Conservation (phyloP, 2,888 invertebrate genomes). For the Notodonta ziczac region DNA sequence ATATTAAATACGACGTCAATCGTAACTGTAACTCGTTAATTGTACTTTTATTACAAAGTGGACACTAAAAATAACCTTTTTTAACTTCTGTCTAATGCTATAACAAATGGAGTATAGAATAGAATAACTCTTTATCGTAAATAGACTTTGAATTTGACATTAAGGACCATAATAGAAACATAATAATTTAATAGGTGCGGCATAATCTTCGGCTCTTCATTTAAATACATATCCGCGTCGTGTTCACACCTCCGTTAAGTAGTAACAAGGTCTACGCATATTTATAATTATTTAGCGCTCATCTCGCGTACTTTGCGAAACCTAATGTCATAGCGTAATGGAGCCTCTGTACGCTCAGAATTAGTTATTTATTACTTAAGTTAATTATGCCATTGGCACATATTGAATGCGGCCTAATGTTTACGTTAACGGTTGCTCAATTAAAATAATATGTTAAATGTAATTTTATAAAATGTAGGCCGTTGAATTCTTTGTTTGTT, state of each 20-base stretch:
- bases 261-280: conserved; percentile 67
- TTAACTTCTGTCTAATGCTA: no score
- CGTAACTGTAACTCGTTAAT: no score
- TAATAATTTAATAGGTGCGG: no score
- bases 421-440: not conserved
- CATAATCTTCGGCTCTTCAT: not conserved
- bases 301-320: conserved; percentile 64
- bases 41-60: no score
- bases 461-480: not conserved
- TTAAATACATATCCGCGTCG: conserved; percentile 28
- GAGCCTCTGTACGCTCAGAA: conserved; percentile 43
- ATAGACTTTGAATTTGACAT: no score
- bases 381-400: conserved; percentile 39
- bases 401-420: conserved; percentile 12
- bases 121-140: no score
- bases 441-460: not conserved
- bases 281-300: conserved; percentile 52
- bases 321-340: conserved; percentile 29
- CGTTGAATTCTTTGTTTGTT: no score
- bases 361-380: conserved; percentile 29
- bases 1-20: no score
- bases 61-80: no score
- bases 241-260: conserved; percentile 64
- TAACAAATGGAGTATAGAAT: no score
- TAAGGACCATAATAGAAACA: no score